Base-by-base conservation (phyloP, 2,888 invertebrate species). In the Diplazon laetatorius region DNA sequence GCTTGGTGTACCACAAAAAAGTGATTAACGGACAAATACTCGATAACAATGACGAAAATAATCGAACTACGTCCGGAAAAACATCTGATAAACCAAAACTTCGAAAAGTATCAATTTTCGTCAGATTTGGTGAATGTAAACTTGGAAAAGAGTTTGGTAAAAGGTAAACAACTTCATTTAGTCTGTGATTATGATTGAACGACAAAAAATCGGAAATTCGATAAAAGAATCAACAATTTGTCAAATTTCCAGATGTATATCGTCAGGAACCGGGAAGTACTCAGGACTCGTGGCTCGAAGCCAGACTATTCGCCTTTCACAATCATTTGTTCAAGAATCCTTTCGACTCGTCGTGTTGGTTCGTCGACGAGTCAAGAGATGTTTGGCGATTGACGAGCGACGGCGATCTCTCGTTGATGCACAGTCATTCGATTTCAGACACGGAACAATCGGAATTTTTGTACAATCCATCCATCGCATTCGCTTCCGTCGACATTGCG, bases 261-360 rank as follows among this genome's bases (percentile, higher is more conserved):
- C 85, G 85, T 30, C 80, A 87, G 60, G 89, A 89, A 71, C 83
- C 86, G n/a, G 85, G 74, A 50, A 60, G 80, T 2, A 83, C 83
- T 62, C 90, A 89, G 68, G 88, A 88, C 50, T 91, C 91, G 2
- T 86, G 87, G 81, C 63, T 91, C 8, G 91, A 91, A 84, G 86
- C 87, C 2, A 86, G 85, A 71, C 80, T 90, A 12, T 91, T 90
- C 77, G 90, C 90, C 16, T 89, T 89, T 76, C 90, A 90, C 62
- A 91, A 91, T 85, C 89, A 91, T 80, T 81, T 91, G 46, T 89
- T 87, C 80, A 85, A 86, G 71, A 91, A 89, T 82, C 85, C 87
- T 0, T 89, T 85, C 5, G 87, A 90, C 46, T 80, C 83, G 30
- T 88, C 88, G 0, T 89, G 86, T 73, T 91, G 89, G 89, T 91